Evolutionary conservation across 2,888 invertebrate genomes (phyloP), one percentile per base, ranked within the genome.

Genomic region (Troides helena): DNA sequence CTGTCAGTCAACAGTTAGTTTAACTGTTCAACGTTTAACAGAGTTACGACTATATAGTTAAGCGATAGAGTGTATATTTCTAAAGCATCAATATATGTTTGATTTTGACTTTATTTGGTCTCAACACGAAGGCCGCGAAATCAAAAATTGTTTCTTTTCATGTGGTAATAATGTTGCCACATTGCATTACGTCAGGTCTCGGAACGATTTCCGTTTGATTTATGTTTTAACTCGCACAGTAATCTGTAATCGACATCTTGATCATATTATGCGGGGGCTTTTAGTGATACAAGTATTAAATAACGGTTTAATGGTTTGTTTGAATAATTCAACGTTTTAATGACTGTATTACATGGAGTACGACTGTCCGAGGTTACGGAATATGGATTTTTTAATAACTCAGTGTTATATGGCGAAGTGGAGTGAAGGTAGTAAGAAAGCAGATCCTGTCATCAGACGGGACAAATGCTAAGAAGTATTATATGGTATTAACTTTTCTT

Each of bases 111-210:
- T 70, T 70, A 67, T 63, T 67, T 70, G 70, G 59, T 62, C 59
- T 66, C 59, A 53, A 72, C 72, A 72, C 71, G 70, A 68, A 62
- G 57, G 57, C 69, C 68, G 72, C 66, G 72, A 72, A 76, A 72
- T 72, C 70, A 71, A 69, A 75, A 74, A 74, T 72, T 72, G 71
- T 74, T 72, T 65, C 73, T 70, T 72, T 72, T 71, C 71, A 72
- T 74, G 63, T 67, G 36, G 66, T 43, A 63, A 67, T 43, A 56
- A 53, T 65, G 58, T 64, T 59, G 53, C 50, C 50, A 43, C 56
- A 1, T 3, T 56, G 21, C 8, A n/a, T 56, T 56, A 21, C 56
- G 21, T 56, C 46, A 14, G 46, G 46, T 12, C 46, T 46, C 46
- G 14, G 30, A 14, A 46, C 46, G 14, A 46, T 46, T 46, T 14